Evolutionary conservation across 2,113 vertebrate genomes (phyloP).

Genomic region (Zapus hudsonius): DNA sequence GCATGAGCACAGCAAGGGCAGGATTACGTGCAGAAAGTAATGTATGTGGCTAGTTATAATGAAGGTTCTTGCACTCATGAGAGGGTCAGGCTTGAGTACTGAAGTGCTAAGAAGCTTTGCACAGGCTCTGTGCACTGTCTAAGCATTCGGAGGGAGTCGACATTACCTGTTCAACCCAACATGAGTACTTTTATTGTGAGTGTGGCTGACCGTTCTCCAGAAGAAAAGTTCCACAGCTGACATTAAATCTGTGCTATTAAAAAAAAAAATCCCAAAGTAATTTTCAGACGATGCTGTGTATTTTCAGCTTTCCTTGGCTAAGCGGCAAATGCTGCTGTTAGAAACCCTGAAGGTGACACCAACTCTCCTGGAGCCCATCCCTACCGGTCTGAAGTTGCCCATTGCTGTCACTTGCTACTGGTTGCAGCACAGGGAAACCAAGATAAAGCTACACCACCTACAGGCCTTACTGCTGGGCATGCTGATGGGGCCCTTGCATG

Average conservation of each 20-base stretch:
- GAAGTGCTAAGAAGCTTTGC: not conserved
- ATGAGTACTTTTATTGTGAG: not conserved
- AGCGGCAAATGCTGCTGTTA: constrained; percentile 84
- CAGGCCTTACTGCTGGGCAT: constrained; percentile 89
- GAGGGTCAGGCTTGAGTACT: not conserved
- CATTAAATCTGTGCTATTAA: not conserved
- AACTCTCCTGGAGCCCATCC: constrained; percentile 77
- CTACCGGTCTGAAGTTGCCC: constrained; percentile 84
- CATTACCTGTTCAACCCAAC: not conserved
- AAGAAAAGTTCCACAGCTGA: constrained; percentile 8
- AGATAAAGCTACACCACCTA: constrained; percentile 81
- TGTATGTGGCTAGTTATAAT: not conserved
- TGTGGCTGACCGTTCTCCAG: not conserved
- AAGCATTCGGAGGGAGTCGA: not conserved
- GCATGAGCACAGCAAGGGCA: not conserved
- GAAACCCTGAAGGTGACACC: constrained; percentile 85
- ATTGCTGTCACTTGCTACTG: constrained; percentile 89
- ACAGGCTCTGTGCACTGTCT: not conserved
- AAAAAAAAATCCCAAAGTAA: not conserved
- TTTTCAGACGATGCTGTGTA: not conserved
- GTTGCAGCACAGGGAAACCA: constrained; percentile 82
- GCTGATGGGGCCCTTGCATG: constrained; percentile 82
- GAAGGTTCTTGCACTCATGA: not conserved
- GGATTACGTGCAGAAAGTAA: not conserved
- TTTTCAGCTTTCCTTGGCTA: constrained; percentile 79